Percentiles rank a stretch among this genome's conserved stretches.
Conservation (phyloP, 2,113 vertebrate genomes). For the Cottus gobio region DNA sequence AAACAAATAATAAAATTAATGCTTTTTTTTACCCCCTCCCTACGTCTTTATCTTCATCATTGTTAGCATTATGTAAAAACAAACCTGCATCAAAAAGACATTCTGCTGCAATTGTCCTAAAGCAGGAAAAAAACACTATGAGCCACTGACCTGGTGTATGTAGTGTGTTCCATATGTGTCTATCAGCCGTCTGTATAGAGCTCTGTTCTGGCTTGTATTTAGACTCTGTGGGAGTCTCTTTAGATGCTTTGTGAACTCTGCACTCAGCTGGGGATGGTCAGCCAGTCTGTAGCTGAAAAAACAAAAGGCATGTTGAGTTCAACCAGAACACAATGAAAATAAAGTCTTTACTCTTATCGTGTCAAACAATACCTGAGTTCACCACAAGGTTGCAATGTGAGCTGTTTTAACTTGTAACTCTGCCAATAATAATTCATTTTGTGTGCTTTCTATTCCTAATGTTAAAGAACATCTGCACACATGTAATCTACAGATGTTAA, state of each 20-base stretch:
- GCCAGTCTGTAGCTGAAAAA: slow-evolving; percentile 82
- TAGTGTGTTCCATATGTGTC: slow-evolving; percentile 86
- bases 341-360: background rate
- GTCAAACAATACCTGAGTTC: slow-evolving; percentile 12
- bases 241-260: slow-evolving; percentile 81
- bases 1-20: background rate
- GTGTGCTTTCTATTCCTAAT: too few relatives aligned
- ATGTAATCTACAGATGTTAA: background rate
- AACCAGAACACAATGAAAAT: background rate
- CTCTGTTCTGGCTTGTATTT: slow-evolving; percentile 59
- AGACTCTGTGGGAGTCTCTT: slow-evolving; percentile 74
- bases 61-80: background rate
- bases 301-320: slow-evolving; percentile 36
- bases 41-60: background rate
- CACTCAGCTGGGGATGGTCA: slow-evolving; percentile 80
- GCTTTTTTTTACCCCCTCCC: too few relatives aligned
- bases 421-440: too few relatives aligned
- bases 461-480: background rate
- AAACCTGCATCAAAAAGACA: background rate
- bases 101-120: background rate
- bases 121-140: background rate
- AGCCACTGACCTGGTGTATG: slow-evolving; percentile 76
- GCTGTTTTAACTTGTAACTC: too few relatives aligned
- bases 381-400: background rate
- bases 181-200: slow-evolving; percentile 77